Base-by-base conservation (phyloP, 2,113 vertebrate genomes). In the Nyctereutes procyonoides region DNA sequence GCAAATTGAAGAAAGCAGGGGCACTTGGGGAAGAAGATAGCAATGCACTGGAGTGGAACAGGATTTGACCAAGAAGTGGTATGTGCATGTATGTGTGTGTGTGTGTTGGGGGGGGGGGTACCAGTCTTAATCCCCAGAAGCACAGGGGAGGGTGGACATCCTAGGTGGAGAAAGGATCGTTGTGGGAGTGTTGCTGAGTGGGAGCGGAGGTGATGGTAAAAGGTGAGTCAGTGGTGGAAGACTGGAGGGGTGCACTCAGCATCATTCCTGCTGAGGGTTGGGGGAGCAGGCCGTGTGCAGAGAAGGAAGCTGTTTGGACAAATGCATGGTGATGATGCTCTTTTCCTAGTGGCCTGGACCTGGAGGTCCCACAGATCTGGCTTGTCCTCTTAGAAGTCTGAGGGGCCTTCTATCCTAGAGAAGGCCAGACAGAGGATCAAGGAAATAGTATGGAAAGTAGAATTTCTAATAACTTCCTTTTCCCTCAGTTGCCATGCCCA, bases 261-360 rank as follows among this genome's bases (percentile, higher is more conserved):
- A 4, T 51, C 2, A 32, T 60, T 35, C 22, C 38, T 65, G 69
- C 62, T 51, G 2, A 28, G 53, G 32, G 58, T 3, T 60, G 9
- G 20, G 43, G 4, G 53, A 71, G 16, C 28, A 71, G 43, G 82
- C 35, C 2, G 0, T 38, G 13, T 2, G 15, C 51, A 1, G 1
- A n/a, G 51, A 81, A 13, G 51, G 43, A 69, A 22, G 80, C 16
- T 73, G 24, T 43, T 14, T 74, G 55, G n/a, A 58, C 43, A 24
- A 63, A 14, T 80, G 26, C 30, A 67, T 9, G 14, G 56, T 7
- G 38, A 9, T 30, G 58, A 83, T 8, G 55, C 48, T 86, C 80
- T 87, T 71, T 74, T 86, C 16, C 30, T 74, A 7, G 22, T 12
- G 6, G 28, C 1, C 48, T 63, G 53, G 43, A 88, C 13, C 24